Evolutionary conservation across 2,888 invertebrate species (phyloP), one percentile per base, ranked within the genome.

Genomic region (Drosophila putrida): DNA sequence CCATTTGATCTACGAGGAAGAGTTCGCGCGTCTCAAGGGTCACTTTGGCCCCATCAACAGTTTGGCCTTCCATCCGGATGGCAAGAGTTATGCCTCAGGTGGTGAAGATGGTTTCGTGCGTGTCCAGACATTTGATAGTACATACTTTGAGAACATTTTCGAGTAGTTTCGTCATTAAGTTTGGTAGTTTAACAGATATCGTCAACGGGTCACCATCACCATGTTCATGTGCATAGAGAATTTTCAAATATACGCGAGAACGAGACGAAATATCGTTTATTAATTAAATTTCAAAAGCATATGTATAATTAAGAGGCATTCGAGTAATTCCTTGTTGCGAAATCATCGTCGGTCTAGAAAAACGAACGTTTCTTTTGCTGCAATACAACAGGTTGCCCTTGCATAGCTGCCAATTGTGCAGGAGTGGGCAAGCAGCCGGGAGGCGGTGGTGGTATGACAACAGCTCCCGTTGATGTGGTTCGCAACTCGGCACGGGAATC

Each of bases 41-140:
- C 99, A 99, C 93, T 99, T 99, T 91, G 99, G 99, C 84, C 99
- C 99, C 1, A 99, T 99, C 90, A 99, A 99, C 94, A 98, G 98
- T 93, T 95, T 99, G 82, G 96, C 97, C 53, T 99, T 99, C 94
- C 98, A 99, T 93, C 99, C 99, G 1, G 98, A 98, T 93, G 99
- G 99, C 54, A 97, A 96, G 91, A 97, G 98, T 91, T 98, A 98
- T 92, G 97, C 97, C 64, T 98, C 98, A 55, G 99, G 99, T 27
- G 99, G 99, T 91, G 99, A 99, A 93, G 99, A 99, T 93, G 99
- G 99, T 94, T 99, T 98, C 92, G 96, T 99, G 49, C 95, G 99
- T 90, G 95, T 99, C 62, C 98, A 99, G 93, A 95, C 95, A 90
- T 99, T 99, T 92, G 99, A 99, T 94, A 96, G 96, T 89, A 96